Percentiles rank a stretch among this genome's conserved stretches.
phyloP scores from a whole-genome alignment of 2,888 invertebrate species.

The Miltochrista miniata region DNA sequence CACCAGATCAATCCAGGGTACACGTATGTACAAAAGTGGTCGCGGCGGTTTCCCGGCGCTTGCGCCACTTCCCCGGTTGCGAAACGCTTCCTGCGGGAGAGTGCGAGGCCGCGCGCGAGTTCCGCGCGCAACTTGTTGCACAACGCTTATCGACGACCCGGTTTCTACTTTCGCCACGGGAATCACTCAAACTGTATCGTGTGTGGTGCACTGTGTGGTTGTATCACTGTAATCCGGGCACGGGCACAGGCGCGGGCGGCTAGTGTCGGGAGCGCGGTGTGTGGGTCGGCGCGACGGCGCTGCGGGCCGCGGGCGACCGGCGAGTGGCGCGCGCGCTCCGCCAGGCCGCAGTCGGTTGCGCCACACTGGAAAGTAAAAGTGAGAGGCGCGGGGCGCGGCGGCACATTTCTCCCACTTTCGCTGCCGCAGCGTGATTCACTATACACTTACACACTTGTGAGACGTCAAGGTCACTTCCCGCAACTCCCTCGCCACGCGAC shows the following conservation, averaged over 20 bases:
- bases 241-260: conserved; percentile 56
- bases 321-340: conserved; percentile 76
- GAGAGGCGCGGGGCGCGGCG: conserved; percentile 76
- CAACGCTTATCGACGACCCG: conserved; percentile 75
- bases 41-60: conserved; percentile 74
- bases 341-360: conserved; percentile 78
- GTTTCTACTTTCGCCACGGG: conserved; percentile 72
- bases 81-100: conserved; percentile 81
- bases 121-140: conserved; percentile 73
- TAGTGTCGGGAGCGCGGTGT: conserved; percentile 51
- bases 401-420: conserved; percentile 83
- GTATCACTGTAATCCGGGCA: conserved; percentile 81
- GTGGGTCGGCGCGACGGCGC: conserved; percentile 75
- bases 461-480: conserved; percentile 77
- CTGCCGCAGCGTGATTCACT: conserved; percentile 71
- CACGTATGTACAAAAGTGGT: conserved; percentile 62
- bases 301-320: conserved; percentile 82
- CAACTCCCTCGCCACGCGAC: conserved; percentile 59
- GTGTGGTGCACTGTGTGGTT: conserved; percentile 63
- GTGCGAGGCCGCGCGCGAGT: conserved; percentile 77
- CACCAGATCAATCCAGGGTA: conserved; percentile 67
- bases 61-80: conserved; percentile 81
- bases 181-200: conserved; percentile 75
- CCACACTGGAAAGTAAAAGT: conserved; percentile 83
- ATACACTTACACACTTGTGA: conserved; percentile 39